A percentile compares a stretch with the other conserved stretches of the same genome.
phyloP scores from a whole-genome alignment of 2,797 vertebrate species.

The Tadarida brasiliensis region DNA sequence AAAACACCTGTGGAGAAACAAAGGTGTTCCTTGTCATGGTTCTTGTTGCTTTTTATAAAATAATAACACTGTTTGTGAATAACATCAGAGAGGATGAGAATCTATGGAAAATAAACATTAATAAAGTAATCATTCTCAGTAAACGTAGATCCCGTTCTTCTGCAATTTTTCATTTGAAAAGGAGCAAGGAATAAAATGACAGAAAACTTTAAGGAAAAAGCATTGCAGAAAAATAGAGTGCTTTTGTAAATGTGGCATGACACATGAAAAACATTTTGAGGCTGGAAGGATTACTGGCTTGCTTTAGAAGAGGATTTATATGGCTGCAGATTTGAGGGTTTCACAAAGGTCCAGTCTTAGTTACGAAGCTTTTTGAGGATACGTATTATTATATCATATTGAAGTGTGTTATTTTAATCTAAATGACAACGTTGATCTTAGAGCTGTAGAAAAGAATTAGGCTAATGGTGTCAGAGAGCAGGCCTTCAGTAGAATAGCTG shows the following conservation, averaged over 20 bases:
- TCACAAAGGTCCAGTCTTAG: background rate
- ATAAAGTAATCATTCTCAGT: conserved; percentile 17
- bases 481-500: conserved; percentile 5
- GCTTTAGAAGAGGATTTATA: background rate
- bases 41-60: conserved; percentile 36
- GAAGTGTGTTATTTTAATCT: conserved; percentile 30
- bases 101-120: conserved; percentile 44
- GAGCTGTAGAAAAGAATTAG: background rate
- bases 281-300: background rate
- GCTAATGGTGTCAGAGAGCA: background rate
- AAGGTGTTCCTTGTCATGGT: background rate
- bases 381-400: background rate
- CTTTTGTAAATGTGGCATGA: background rate
- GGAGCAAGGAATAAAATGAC: background rate
- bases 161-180: conserved; percentile 32
- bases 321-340: background rate
- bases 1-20: background rate
- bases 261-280: background rate
- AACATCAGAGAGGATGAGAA: background rate
- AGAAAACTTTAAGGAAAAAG: background rate
- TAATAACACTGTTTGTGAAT: background rate
- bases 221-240: background rate
- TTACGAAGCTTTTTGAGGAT: background rate
- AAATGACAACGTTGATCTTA: conserved; percentile 6
- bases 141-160: background rate